Evolutionary conservation across 2,113 vertebrate genomes (phyloP).

Genomic region (Caretta caretta): DNA sequence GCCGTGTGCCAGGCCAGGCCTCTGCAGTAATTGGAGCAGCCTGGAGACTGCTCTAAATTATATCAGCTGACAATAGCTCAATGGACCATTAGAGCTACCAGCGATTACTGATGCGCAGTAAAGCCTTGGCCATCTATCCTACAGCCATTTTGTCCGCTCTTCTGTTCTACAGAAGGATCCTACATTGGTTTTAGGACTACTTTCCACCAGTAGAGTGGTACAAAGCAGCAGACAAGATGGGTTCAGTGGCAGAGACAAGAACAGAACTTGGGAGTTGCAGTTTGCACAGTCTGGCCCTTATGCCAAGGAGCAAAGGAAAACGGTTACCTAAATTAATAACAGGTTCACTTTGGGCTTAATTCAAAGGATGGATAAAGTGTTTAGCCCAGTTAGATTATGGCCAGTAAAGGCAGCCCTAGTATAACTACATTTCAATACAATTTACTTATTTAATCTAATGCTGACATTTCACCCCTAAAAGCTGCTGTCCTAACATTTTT

Average conservation of each 20-base stretch:
- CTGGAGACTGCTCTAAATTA: no score
- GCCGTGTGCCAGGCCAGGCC: no score
- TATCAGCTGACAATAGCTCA: no score
- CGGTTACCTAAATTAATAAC: neutral
- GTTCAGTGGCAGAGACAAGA: neutral
- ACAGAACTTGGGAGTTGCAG: neutral
- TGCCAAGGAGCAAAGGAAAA: neutral
- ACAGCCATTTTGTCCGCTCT: no score
- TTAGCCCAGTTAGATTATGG: neutral
- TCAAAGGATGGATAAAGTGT: neutral
- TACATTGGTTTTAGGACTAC: neutral
- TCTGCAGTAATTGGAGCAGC: no score
- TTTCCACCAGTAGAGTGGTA: neutral
- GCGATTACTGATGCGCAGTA: no score
- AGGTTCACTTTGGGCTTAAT: neutral
- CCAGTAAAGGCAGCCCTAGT: neutral
- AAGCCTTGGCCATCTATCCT: no score
- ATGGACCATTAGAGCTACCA: no score
- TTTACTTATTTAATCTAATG: neutral
- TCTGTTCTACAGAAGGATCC: no score
- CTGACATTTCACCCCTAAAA: neutral
- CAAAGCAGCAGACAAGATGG: neutral
- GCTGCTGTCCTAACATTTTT: neutral
- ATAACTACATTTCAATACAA: neutral
- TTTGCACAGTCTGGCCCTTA: neutral